Conservation (phyloP, 2,113 vertebrate genomes). For the Mellivora capensis region DNA sequence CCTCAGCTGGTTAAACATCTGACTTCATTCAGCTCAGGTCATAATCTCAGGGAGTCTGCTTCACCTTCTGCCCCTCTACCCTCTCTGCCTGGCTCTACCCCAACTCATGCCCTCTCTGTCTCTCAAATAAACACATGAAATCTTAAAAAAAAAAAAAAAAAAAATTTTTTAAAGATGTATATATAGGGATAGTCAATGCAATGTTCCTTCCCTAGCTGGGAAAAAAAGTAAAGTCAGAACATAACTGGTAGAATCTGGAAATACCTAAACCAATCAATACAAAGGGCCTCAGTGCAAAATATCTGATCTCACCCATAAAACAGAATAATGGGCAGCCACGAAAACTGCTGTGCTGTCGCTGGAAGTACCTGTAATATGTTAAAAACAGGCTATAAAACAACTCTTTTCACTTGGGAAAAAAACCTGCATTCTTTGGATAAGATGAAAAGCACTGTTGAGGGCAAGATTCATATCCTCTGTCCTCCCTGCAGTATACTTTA, state of each 20-base stretch:
- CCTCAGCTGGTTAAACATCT: no score
- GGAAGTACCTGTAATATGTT: background rate
- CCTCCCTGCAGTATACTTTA: background rate
- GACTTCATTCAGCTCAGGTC: background rate
- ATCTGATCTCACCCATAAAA: background rate
- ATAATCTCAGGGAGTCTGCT: background rate
- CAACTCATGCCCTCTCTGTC: background rate
- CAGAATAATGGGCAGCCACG: background rate
- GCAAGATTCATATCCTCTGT: background rate
- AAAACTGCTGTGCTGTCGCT: background rate
- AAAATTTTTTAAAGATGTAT: background rate
- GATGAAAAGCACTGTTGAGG: background rate
- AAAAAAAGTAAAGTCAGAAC: background rate
- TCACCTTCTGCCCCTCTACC: background rate
- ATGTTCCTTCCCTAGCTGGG: background rate
- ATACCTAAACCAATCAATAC: background rate
- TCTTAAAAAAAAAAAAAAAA: no score
- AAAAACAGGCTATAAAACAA: conserved; percentile 1
- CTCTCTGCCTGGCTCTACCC: no score
- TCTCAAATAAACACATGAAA: background rate
- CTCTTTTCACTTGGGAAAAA: background rate
- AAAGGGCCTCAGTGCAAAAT: background rate
- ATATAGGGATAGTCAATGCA: background rate
- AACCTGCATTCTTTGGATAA: background rate
- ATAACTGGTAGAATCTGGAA: background rate